These are phyloP conservation scores for Chrysoperla carnea DNA, from an alignment of 1,140 invertebrate species.

Conservation along the genomic window DNA sequence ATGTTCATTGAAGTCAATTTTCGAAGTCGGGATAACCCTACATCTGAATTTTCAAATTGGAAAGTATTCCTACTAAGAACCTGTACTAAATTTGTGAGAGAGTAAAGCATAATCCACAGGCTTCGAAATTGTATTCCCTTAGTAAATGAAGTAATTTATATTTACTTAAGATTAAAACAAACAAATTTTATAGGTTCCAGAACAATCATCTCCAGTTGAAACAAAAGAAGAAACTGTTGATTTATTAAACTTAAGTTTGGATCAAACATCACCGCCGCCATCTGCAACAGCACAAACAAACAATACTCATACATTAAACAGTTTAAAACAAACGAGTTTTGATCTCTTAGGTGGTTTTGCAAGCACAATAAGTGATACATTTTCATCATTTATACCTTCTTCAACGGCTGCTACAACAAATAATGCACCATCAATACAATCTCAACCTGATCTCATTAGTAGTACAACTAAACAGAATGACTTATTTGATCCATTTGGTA, in stretches of 20 bases:
- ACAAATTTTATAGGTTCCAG: neutral
- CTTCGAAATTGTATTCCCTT: too few relatives aligned
- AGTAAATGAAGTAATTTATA: too few relatives aligned
- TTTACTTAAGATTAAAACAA: neutral
- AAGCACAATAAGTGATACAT: conserved; percentile 14
- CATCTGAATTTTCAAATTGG: too few relatives aligned
- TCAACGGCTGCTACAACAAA: conserved; percentile 10
- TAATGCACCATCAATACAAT: neutral
- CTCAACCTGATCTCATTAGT: neutral
- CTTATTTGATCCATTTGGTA: conserved; percentile 22
- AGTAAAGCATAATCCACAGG: too few relatives aligned
- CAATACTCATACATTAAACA: conserved; percentile 11
- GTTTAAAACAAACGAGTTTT: conserved; percentile 23
- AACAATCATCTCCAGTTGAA: too few relatives aligned
- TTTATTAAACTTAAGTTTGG: conserved; percentile 29
- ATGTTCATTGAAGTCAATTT: too few relatives aligned
- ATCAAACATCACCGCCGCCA: neutral
- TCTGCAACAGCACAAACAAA: conserved; percentile 5
- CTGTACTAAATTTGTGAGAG: too few relatives aligned
- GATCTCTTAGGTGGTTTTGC: conserved; percentile 44
- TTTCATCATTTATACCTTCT: conserved; percentile 46
- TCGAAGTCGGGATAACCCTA: too few relatives aligned
- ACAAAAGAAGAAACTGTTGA: conserved; percentile 21
- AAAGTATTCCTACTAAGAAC: too few relatives aligned
- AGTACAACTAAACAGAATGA: conserved; percentile 4